Percentiles rank a stretch among this genome's conserved stretches.
These are phyloP conservation scores for Drosophila melanica DNA, from an alignment of 1,140 invertebrate species.

Conservation along the genomic window DNA sequence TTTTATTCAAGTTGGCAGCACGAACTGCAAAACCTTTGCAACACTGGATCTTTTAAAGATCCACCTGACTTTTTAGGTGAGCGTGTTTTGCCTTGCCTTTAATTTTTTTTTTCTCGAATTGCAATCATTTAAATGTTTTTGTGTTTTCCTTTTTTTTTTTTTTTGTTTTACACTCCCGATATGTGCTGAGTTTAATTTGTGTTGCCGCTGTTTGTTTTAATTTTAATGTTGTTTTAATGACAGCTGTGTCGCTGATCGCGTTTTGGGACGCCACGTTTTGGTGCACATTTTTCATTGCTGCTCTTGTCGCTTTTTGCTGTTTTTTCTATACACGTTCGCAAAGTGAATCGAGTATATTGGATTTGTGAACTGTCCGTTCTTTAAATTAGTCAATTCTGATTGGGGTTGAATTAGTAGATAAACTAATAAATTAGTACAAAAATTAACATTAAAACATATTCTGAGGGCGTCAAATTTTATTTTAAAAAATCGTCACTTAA, in stretches of 20 bases:
- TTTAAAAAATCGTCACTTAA: too few species aligned
- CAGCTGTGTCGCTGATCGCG: conserved; percentile 37
- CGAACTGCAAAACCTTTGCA: conserved; percentile 32
- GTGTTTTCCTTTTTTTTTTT: not conserved
- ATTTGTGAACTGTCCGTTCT: not conserved
- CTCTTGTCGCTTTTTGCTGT: not conserved
- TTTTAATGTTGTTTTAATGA: conserved; percentile 75
- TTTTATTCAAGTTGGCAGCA: too few species aligned
- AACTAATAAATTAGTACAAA: too few species aligned
- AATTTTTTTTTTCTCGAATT: conserved; percentile 50
- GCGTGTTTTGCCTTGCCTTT: conserved; percentile 41
- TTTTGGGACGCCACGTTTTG: conserved; percentile 16
- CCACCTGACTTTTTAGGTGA: not conserved
- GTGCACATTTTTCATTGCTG: conserved; percentile 40
- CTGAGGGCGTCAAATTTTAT: too few species aligned
- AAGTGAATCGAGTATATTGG: too few species aligned
- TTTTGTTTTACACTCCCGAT: not conserved
- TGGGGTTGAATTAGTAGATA: too few species aligned
- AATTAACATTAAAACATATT: too few species aligned
- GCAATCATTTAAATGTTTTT: conserved; percentile 51
- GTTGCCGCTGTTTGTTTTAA: conserved; percentile 66
- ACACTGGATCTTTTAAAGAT: conserved; percentile 20
- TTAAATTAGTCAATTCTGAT: not conserved
- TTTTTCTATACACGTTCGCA: not conserved
- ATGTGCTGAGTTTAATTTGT: conserved; percentile 49